Evolutionary conservation across 2,888 invertebrate species (phyloP).

Genomic region (Hedychridium roseum): DNA sequence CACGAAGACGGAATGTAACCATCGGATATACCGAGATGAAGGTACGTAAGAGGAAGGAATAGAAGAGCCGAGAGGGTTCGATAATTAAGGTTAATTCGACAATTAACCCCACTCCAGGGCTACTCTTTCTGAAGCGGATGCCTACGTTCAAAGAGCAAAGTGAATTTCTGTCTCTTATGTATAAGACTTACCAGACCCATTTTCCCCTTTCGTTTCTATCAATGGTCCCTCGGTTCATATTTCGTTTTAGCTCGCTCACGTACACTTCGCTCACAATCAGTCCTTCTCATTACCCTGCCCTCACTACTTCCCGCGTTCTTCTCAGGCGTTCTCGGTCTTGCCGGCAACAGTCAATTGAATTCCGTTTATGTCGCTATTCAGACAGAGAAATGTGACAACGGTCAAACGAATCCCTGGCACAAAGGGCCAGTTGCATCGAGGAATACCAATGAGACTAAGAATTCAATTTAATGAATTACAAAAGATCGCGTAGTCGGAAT

Average conservation of each 20-base stretch:
- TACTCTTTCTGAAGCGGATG: neutral
- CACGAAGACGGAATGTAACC: constrained; percentile 1
- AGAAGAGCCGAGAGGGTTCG: constrained; percentile 9
- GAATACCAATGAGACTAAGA: no score
- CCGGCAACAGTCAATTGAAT: constrained; percentile 13
- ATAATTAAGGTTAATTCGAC: constrained; percentile 41
- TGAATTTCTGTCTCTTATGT: neutral
- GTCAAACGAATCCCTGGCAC: constrained; percentile 21
- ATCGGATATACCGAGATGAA: neutral
- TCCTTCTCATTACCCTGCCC: neutral
- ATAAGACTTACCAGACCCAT: neutral
- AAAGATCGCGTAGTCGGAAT: no score
- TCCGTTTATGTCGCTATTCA: constrained; percentile 7
- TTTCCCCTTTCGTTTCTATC: constrained; percentile 1
- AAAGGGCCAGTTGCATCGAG: constrained; percentile 15
- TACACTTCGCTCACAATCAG: constrained; percentile 1
- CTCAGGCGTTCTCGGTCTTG: constrained; percentile 4
- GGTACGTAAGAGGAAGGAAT: neutral
- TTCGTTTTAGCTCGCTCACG: constrained; percentile 6
- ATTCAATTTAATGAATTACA: no score
- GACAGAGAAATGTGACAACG: constrained; percentile 11
- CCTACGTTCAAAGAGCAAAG: constrained; percentile 3
- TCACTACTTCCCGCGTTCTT: constrained; percentile 2
- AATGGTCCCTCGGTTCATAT: neutral
- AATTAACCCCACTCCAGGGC: constrained; percentile 31